Percentiles rank a stretch among this genome's conserved stretches.
phyloP scores from a whole-genome alignment of 2,113 vertebrate species.

The Myotis davidii region DNA sequence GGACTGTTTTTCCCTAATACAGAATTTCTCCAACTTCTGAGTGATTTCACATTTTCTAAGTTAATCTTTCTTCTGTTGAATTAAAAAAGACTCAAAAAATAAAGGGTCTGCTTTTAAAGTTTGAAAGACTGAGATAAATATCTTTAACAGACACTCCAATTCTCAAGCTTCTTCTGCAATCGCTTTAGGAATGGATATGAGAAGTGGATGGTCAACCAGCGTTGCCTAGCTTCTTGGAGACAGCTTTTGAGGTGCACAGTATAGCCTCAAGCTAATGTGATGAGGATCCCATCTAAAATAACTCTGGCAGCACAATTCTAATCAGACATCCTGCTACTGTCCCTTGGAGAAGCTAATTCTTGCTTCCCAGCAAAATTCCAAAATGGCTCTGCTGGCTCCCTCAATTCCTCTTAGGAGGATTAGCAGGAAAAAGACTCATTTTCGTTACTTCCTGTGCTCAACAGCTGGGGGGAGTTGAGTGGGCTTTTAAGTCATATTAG shows the following conservation, averaged over 20 bases:
- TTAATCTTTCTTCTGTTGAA: neutral
- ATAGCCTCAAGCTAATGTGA: neutral
- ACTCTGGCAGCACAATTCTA: neutral
- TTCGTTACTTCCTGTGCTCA: slow-evolving; percentile 53
- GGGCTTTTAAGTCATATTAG: slow-evolving; percentile 49
- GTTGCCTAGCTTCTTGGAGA: neutral
- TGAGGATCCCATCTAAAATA: neutral
- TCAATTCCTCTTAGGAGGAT: neutral
- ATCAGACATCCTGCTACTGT: neutral
- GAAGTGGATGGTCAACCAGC: neutral
- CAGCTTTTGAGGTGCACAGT: neutral
- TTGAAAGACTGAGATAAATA: neutral
- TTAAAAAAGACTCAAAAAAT: neutral
- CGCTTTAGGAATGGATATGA: neutral
- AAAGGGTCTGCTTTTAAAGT: neutral
- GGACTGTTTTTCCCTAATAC: neutral
- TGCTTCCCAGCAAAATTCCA: slow-evolving; percentile 46
- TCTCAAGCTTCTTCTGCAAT: neutral
- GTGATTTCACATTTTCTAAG: slow-evolving; percentile 21
- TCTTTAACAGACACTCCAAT: neutral
- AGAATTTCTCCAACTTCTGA: neutral
- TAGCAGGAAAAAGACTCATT: slow-evolving; percentile 48
- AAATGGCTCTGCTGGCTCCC: neutral
- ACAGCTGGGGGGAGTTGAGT: neutral
- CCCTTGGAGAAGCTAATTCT: neutral